Evolutionary conservation across 2,888 invertebrate species (phyloP), one percentile per base, ranked within the genome.

Genomic region (Alloplasta piceator): DNA sequence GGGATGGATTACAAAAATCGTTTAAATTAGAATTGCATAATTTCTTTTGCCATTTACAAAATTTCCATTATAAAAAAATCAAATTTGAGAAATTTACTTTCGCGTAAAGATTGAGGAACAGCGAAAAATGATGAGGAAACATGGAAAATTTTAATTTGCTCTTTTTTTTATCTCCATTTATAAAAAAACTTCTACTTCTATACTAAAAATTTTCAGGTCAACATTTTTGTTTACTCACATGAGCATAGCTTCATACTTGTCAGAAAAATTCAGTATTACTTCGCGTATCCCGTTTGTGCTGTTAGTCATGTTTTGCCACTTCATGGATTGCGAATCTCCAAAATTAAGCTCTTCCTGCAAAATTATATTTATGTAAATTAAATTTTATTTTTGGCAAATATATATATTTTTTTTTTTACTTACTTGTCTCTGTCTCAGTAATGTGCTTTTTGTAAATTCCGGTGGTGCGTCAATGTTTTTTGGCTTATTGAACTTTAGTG

Each of bases 181-280:
- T n/a, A n/a, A n/a, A n/a, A n/a, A n/a, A n/a, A n/a, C n/a, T n/a
- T n/a, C n/a, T n/a, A n/a, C n/a, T n/a, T n/a, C n/a, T n/a, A n/a
- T 43, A 52, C 36, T 16, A 60, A 73, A 0, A 58, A 58, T 43
- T 43, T 14, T 39, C 0, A 9, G 14, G 5, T 38, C 1, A 43
- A 63, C 14, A 12, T 50, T 50, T 50, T 5, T 5, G 0, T 3
- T 5, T 12, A 12, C 84, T 86, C 76, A 90, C 91, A 48, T 66
- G 55, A 87, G 87, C 86, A 90, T 86, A 77, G 87, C 85, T 85
- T 89, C 89, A 64, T 90, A 90, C 46, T 90, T 86, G 84, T 90
- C 86, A 36, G 90, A 88, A 52, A 90, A 87, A 73, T 87, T 87
- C 16, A 85, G 66, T 12, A 90, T 80, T 39, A 90, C 87, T 38